phyloP scores from a whole-genome alignment of 2,888 invertebrate species.

The Chironomus tentans region DNA sequence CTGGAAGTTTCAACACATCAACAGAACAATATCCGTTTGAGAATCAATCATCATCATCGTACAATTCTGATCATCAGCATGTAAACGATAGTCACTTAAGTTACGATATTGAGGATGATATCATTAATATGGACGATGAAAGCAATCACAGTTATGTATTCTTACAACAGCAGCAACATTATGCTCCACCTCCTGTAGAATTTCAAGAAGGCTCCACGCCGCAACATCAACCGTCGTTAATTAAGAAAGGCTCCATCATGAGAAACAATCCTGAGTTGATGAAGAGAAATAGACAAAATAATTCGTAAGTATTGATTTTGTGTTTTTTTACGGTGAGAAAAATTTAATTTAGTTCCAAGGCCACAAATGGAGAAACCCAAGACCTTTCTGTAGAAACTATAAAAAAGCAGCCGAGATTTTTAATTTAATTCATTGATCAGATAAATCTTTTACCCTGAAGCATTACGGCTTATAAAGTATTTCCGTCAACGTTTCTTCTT shows the following conservation, averaged over 20 bases:
- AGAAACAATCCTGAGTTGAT: constrained; percentile 23
- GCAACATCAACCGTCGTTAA: constrained; percentile 32
- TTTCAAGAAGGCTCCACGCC: constrained; percentile 28
- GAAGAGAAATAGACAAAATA: constrained; percentile 22
- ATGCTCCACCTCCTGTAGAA: constrained; percentile 31
- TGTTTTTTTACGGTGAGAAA: background rate
- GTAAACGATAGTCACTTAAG: constrained; percentile 30
- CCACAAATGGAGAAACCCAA: background rate
- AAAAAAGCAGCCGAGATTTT: no score
- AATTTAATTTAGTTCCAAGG: background rate
- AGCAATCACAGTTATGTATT: constrained; percentile 38
- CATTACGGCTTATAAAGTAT: no score
- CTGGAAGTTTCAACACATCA: constrained; percentile 29
- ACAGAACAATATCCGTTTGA: constrained; percentile 6
- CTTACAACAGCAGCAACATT: constrained; percentile 39
- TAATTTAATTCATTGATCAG: no score
- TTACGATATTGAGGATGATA: constrained; percentile 32
- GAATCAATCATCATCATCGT: constrained; percentile 7
- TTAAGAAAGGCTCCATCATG: constrained; percentile 23
- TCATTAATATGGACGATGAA: constrained; percentile 27
- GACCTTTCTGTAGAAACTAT: background rate
- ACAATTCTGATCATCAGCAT: constrained; percentile 17
- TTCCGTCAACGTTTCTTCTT: no score
- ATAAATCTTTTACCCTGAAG: no score
- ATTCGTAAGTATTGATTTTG: constrained; percentile 12